phyloP scores from a whole-genome alignment of 2,797 vertebrate genomes.

The Galaxias olidus region DNA sequence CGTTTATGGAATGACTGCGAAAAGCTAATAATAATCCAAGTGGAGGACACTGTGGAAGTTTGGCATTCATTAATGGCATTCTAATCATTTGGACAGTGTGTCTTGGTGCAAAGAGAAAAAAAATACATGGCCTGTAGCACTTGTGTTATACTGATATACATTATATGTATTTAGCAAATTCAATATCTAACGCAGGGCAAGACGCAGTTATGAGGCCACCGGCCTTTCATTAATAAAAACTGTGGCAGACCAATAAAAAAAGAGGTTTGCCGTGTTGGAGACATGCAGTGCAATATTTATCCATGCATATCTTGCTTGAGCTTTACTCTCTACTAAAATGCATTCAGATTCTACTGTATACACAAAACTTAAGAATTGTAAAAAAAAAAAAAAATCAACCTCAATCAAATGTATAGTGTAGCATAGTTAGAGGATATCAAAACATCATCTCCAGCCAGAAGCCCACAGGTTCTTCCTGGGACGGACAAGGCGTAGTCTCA shows the following conservation, averaged over 20 bases:
- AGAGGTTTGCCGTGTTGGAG: slow-evolving; percentile 21
- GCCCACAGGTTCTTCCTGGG: too few relatives aligned
- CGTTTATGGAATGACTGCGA: slow-evolving; percentile 35
- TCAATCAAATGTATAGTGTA: not conserved
- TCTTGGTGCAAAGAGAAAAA: not conserved
- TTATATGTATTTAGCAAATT: too few relatives aligned
- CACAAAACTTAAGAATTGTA: slow-evolving; percentile 21
- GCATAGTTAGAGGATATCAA: too few relatives aligned
- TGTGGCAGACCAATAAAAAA: too few relatives aligned
- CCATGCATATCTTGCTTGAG: slow-evolving; percentile 65
- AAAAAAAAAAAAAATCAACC: slow-evolving; percentile 14
- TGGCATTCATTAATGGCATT: slow-evolving; percentile 52
- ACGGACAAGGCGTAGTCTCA: too few relatives aligned
- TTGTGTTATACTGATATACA: too few relatives aligned
- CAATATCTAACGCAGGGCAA: too few relatives aligned
- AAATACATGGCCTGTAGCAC: too few relatives aligned
- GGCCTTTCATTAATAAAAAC: slow-evolving; percentile 11
- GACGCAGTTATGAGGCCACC: too few relatives aligned
- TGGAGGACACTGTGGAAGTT: too few relatives aligned
- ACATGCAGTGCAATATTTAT: slow-evolving; percentile 62
- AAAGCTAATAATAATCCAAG: slow-evolving; percentile 7
- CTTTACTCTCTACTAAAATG: slow-evolving; percentile 31
- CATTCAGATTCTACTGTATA: slow-evolving; percentile 36
- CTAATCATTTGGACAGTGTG: slow-evolving; percentile 49
- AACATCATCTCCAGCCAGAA: too few relatives aligned